Evolutionary conservation across 2,113 vertebrate genomes (phyloP).

Genomic region (Oreochromis spilurus): DNA sequence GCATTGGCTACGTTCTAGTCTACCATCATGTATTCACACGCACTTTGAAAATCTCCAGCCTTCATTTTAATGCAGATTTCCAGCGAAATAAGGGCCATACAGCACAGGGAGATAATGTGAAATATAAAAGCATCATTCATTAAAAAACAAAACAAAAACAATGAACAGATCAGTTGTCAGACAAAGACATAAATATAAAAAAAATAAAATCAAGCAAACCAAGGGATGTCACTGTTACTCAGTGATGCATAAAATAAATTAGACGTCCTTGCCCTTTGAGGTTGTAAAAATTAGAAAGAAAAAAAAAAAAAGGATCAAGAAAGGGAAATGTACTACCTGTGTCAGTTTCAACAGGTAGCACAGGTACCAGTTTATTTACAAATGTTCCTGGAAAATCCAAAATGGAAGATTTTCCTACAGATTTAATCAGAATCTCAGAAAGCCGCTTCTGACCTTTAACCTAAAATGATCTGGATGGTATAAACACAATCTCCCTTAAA

Average conservation of each 20-base stretch:
- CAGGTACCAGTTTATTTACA: slow-evolving; percentile 56
- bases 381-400: slow-evolving; percentile 17
- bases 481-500: background rate
- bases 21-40: background rate
- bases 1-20: slow-evolving; percentile 1
- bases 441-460: background rate
- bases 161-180: background rate
- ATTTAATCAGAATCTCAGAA: slow-evolving; percentile 9
- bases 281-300: slow-evolving; percentile 8
- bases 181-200: slow-evolving; percentile 40
- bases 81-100: slow-evolving; percentile 22
- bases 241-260: slow-evolving; percentile 48
- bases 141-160: background rate
- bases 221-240: slow-evolving; percentile 30
- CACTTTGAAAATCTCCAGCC: background rate
- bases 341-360: slow-evolving; percentile 26
- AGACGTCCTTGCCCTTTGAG: slow-evolving; percentile 17
- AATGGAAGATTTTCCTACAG: background rate
- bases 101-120: background rate
- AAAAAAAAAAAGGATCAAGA: slow-evolving; percentile 4
- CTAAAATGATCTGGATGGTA: background rate
- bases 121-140: slow-evolving; percentile 23
- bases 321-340: background rate
- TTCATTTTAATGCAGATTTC: slow-evolving; percentile 21
- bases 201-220: slow-evolving; percentile 28